Percentiles rank a stretch among this genome's conserved stretches.
Conservation (phyloP, 1,140 invertebrate species). For the Trinorchestia longiramus region DNA sequence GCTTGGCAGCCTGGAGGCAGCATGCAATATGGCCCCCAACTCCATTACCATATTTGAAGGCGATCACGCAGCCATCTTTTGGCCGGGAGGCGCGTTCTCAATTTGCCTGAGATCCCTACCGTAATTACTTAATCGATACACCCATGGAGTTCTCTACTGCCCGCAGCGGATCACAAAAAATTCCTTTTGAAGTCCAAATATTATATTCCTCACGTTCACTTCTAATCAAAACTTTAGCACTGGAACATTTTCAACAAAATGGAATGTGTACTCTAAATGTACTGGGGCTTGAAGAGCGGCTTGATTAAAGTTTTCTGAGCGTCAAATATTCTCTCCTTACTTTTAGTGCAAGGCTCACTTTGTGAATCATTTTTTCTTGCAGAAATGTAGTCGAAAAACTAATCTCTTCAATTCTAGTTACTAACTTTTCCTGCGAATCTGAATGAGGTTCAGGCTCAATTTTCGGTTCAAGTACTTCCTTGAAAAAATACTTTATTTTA, state of each 20-base stretch:
- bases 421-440: too few species aligned
- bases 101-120: conserved; percentile 46
- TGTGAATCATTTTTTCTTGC: not conserved
- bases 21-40: conserved; percentile 33
- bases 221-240: not conserved
- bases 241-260: not conserved
- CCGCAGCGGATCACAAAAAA: not conserved
- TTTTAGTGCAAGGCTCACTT: not conserved
- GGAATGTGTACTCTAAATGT: not conserved
- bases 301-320: not conserved
- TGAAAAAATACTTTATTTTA: too few species aligned
- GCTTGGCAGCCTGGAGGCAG: not conserved
- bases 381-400: not conserved
- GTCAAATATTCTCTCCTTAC: not conserved
- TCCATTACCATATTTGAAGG: conserved; percentile 49
- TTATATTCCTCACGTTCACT: not conserved
- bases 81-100: conserved; percentile 12
- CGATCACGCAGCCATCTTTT: conserved; percentile 46
- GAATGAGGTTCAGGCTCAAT: too few species aligned
- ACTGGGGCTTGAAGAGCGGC: not conserved
- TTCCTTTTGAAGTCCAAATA: not conserved
- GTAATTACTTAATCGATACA: conserved; percentile 53
- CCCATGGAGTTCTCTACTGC: conserved; percentile 12
- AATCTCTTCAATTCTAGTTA: too few species aligned
- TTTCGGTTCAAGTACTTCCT: too few species aligned